Evolutionary conservation across 1,140 invertebrate genomes (phyloP).

Genomic region (Drosophila eugracilis): DNA sequence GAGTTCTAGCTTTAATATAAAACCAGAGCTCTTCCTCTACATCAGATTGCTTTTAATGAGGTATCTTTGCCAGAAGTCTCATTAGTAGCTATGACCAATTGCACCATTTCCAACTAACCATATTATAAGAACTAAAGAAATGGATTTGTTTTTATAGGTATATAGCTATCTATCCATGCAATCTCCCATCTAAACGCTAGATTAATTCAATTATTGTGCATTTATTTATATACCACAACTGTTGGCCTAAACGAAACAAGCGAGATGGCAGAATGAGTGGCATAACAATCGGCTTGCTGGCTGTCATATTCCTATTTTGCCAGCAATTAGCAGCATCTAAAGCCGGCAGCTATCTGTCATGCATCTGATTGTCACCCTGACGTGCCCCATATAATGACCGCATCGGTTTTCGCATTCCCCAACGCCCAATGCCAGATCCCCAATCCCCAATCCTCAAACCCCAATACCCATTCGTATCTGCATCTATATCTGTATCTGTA

Average conservation of each 20-base stretch:
- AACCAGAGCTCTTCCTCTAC: too few species aligned
- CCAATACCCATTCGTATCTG: too few species aligned
- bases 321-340: conserved; percentile 30
- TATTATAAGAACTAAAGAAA: too few species aligned
- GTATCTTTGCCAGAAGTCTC: too few species aligned
- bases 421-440: not conserved
- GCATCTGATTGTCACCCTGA: conserved; percentile 40
- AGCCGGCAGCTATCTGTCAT: conserved; percentile 36
- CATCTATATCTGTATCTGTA: conserved; percentile 13
- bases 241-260: not conserved
- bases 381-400: conserved; percentile 33
- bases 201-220: not conserved
- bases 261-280: not conserved
- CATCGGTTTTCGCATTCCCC: conserved; percentile 21
- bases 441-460: too few species aligned
- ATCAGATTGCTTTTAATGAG: not conserved
- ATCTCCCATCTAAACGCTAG: too few species aligned
- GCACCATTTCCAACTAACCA: too few species aligned
- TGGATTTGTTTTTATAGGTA: too few species aligned
- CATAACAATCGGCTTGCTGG: conserved; percentile 22
- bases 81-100: too few species aligned
- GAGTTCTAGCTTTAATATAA: not conserved
- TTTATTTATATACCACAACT: not conserved
- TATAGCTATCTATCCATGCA: too few species aligned
- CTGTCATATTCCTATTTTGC: conserved; percentile 29